Evolutionary conservation across 1,140 invertebrate genomes (phyloP), one percentile per base, ranked within the genome.

Genomic region (Acromyrmex heyeri): DNA sequence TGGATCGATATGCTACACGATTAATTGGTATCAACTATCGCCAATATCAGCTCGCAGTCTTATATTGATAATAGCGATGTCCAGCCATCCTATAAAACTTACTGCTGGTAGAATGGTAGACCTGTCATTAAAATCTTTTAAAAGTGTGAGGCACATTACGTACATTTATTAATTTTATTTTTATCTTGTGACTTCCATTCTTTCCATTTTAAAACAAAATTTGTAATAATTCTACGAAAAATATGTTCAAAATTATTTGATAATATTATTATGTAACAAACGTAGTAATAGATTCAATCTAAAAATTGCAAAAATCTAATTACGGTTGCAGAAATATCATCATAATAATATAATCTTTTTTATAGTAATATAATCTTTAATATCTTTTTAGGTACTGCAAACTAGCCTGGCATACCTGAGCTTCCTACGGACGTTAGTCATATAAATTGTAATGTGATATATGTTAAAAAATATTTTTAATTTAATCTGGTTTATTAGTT

Each of bases 91-190:
- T 2, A 38, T 76, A 8, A 92, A 88, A 73, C 85, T 93, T 1
- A 92, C 89, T 3, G 93, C 92, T 27, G 92, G 92, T 18, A 91
- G 92, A 85, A 78, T 93, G 5, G 53, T 93, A 12, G 69, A 87
- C 5, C 24, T 91, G 55, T 88, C 91, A 3, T 24, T 92, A 3
- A 12, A 44, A 44, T 44, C 34, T 38, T 91, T 91, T n/a, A 86
- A 57, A 50, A 62, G 53, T 65, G 89, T 91, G 24, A 90, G 86
- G 0, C 24, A 44, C 8, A 86, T 24, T 34, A 72, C 10, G 30
- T 12, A 67, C 24, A 16, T 27, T 18, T 21, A 30, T 65, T 38
- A 30, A 18, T 64, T 65, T 65, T 14, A 64, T 18, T 7, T 30
- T 6, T 30, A 30, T 62, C 5, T 18, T 64, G 8, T 44, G 8